These are phyloP conservation scores for Neomorphus geoffroyi DNA, from an alignment of 2,797 vertebrate species.

Conservation along the genomic window DNA sequence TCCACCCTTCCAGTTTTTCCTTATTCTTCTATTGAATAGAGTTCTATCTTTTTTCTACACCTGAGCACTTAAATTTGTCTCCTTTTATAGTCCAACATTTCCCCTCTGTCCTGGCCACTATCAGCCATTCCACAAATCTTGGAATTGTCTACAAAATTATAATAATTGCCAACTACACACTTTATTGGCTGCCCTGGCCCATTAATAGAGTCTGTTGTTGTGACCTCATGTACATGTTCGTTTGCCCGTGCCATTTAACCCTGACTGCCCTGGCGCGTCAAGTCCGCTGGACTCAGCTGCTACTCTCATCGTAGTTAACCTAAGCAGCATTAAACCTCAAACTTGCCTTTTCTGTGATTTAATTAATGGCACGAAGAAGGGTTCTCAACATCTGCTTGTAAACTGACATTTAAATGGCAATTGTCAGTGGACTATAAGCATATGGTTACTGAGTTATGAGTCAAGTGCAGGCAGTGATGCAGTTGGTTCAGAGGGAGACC, in stretches of 20 bases:
- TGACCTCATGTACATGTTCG: not conserved
- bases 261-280: not conserved
- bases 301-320: not conserved
- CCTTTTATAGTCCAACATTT: not conserved
- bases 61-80: not conserved
- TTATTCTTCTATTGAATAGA: not conserved
- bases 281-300: not conserved
- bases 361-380: constrained; percentile 12
- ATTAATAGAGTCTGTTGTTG: not conserved
- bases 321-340: not conserved
- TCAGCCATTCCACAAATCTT: not conserved
- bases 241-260: not conserved
- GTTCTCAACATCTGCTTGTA: constrained; percentile 65
- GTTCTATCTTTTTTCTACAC: not conserved
- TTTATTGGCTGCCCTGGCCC: not conserved
- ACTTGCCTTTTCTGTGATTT: constrained; percentile 10
- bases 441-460: constrained; percentile 60
- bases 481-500: not conserved
- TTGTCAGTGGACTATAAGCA: constrained; percentile 66
- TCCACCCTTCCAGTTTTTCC: not conserved
- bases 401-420: constrained; percentile 76
- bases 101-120: not conserved
- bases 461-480: constrained; percentile 51
- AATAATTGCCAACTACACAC: not conserved
- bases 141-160: not conserved